phyloP scores from a whole-genome alignment of 2,888 invertebrate genomes.

The Candidula unifasciata region DNA sequence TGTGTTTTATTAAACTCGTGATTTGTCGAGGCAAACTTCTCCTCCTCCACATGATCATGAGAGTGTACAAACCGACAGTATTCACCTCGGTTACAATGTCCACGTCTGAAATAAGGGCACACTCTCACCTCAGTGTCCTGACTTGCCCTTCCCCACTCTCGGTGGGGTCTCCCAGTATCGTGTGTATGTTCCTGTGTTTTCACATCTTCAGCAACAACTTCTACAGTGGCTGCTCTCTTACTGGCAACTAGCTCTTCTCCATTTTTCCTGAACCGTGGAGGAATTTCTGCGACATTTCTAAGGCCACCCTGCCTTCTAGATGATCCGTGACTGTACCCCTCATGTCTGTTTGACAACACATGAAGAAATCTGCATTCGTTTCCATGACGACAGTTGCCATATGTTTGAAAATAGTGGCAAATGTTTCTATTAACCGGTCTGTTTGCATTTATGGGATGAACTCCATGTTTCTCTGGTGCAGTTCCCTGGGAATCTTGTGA shows the following conservation, averaged over 20 bases:
- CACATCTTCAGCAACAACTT: neutral
- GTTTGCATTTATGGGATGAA: neutral
- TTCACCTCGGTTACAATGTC: conserved; percentile 63
- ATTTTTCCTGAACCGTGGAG: conserved; percentile 44
- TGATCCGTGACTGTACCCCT: neutral
- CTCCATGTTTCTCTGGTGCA: conserved; percentile 18
- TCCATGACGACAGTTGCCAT: conserved; percentile 63
- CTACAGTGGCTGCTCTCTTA: neutral
- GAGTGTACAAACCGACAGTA: conserved; percentile 65
- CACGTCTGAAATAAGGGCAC: conserved; percentile 60
- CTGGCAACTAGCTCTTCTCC: neutral
- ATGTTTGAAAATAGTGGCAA: conserved; percentile 59
- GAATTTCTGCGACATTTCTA: neutral
- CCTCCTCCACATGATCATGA: neutral
- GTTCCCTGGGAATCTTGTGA: neutral
- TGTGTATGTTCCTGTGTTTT: neutral
- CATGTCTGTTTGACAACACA: conserved; percentile 29
- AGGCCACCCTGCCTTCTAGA: neutral
- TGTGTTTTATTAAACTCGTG: neutral
- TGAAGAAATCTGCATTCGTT: conserved; percentile 61
- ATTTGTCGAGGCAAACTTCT: neutral
- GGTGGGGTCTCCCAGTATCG: neutral
- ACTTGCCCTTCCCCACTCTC: neutral
- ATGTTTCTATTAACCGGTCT: conserved; percentile 31
- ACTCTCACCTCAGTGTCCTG: conserved; percentile 16